phyloP scores from a whole-genome alignment of 2,888 invertebrate genomes.

The Rotaria sp. region DNA sequence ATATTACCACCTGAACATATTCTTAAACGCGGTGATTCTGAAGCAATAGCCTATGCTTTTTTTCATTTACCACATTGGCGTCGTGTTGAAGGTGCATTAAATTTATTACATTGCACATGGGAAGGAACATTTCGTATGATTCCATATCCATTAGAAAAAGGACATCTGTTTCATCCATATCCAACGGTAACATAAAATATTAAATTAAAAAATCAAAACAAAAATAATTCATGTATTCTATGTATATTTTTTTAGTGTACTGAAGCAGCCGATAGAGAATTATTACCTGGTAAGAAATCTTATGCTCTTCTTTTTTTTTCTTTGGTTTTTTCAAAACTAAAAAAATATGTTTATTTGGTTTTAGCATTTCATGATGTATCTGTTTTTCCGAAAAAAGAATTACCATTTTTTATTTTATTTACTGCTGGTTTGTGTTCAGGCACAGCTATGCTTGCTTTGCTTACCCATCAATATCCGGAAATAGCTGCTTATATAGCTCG shows the following conservation, averaged over 20 bases:
- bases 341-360: conserved; percentile 42
- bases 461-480: conserved; percentile 84
- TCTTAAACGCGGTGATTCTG: conserved; percentile 86
- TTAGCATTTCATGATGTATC: conserved; percentile 77
- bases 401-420: conserved; percentile 82
- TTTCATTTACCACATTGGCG: conserved; percentile 94
- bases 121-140: conserved; percentile 84
- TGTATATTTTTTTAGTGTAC: conserved; percentile 61
- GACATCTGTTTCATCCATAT: conserved; percentile 82
- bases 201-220: too few relatives aligned
- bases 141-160: conserved; percentile 78
- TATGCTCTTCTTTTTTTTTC: conserved; percentile 28
- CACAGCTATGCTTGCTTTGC: conserved; percentile 74
- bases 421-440: conserved; percentile 85
- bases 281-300: conserved; percentile 65
- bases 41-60: conserved; percentile 91
- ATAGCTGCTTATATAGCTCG: conserved; percentile 76
- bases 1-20: conserved; percentile 94
- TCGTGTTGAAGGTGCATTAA: conserved; percentile 83
- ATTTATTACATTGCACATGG: conserved; percentile 82
- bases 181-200: conserved; percentile 59
- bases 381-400: conserved; percentile 82
- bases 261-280: conserved; percentile 80
- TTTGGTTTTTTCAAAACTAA: too few relatives aligned
- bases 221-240: background rate